Evolutionary conservation across 1,140 invertebrate species (phyloP).

Genomic region (Mycetomoellerius zeteki): DNA sequence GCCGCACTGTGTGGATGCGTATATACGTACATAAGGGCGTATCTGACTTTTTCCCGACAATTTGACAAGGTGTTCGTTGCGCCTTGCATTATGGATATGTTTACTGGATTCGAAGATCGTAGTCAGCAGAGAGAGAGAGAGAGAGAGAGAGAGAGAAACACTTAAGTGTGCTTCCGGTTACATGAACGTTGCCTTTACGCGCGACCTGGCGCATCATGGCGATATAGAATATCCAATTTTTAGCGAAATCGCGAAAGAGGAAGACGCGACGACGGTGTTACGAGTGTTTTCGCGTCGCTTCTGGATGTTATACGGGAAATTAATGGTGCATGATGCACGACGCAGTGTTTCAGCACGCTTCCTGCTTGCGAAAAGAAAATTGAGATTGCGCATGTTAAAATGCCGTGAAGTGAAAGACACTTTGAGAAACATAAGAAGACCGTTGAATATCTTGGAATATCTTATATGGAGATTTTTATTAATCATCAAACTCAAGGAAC

Average conservation of each 20-base stretch:
- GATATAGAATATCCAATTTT: slow-evolving; percentile 42
- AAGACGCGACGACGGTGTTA: slow-evolving; percentile 21
- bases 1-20: not conserved
- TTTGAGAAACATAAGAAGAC: not conserved
- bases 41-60: slow-evolving; percentile 4
- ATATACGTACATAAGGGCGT: not conserved
- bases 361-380: slow-evolving; percentile 51
- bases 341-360: slow-evolving; percentile 23
- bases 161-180: slow-evolving; percentile 30
- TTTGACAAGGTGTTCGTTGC: slow-evolving; percentile 11
- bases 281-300: slow-evolving; percentile 22
- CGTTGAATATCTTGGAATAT: not conserved
- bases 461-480: not conserved
- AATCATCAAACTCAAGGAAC: slow-evolving; percentile 16
- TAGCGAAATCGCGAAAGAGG: slow-evolving; percentile 2
- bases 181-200: slow-evolving; percentile 5
- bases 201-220: not conserved
- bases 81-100: slow-evolving; percentile 36
- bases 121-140: not conserved
- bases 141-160: slow-evolving; percentile 3
- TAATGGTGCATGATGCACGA: slow-evolving; percentile 52
- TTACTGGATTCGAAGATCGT: slow-evolving; percentile 1
- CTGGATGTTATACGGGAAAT: slow-evolving; percentile 46
- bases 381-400: slow-evolving; percentile 45
- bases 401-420: slow-evolving; percentile 41